Percentiles rank a stretch among this genome's conserved stretches.
Conservation (phyloP, 2,797 vertebrate genomes). For the Anolis apletophallus region DNA sequence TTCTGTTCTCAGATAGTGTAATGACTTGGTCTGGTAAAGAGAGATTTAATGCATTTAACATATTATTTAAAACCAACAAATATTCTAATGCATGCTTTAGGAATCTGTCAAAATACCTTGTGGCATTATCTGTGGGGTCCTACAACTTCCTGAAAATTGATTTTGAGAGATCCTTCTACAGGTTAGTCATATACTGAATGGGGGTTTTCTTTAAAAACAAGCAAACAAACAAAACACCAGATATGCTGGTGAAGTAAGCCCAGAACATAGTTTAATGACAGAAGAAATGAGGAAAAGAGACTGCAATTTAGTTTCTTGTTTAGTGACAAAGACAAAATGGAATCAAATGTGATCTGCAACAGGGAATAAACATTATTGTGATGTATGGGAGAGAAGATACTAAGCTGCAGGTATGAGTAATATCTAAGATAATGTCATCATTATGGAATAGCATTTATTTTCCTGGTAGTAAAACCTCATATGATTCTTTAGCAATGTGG, state of each 20-base stretch:
- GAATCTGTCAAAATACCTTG: not conserved
- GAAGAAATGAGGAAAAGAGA: not conserved
- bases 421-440: not conserved
- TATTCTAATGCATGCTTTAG: not conserved
- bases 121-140: not conserved
- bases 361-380: conserved; percentile 15
- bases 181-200: conserved; percentile 21
- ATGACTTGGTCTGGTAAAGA: not conserved
- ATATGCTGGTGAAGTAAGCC: not conserved
- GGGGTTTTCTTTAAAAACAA: conserved; percentile 14
- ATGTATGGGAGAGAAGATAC: conserved; percentile 10
- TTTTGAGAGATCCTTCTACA: not conserved
- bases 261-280: not conserved
- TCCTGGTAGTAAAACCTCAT: not conserved
- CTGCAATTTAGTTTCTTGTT: not conserved
- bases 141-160: not conserved
- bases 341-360: not conserved
- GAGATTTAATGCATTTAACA: not conserved
- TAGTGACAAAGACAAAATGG: conserved; percentile 10
- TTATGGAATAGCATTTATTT: conserved; percentile 12
- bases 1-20: too few species aligned
- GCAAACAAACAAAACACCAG: too few species aligned
- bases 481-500: too few species aligned
- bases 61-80: not conserved
- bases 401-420: conserved; percentile 3